Evolutionary conservation across 2,797 vertebrate genomes (phyloP).

Genomic region (Sebastes minor): DNA sequence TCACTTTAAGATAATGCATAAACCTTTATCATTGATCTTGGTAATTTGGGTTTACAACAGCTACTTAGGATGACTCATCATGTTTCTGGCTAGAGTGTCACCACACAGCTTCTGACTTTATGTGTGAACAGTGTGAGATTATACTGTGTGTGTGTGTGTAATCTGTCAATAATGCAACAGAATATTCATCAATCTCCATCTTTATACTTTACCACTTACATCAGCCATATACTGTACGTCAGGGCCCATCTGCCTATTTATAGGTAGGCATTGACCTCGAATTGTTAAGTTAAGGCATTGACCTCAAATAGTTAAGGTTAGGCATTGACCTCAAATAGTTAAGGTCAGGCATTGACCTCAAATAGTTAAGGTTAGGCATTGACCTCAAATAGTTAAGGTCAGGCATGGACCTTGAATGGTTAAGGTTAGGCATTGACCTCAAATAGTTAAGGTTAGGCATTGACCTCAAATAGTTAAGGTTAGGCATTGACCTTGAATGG

Average conservation of each 20-base stretch:
- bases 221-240: too few species aligned
- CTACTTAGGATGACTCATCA: constrained; percentile 2
- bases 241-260: not conserved
- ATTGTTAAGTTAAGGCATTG: too few species aligned
- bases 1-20: not conserved
- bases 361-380: too few species aligned
- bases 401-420: too few species aligned
- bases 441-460: rapidly evolving
- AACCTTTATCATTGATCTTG: not conserved
- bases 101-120: not conserved
- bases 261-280: too few species aligned
- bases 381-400: rapidly evolving
- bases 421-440: too few species aligned
- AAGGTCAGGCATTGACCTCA: too few species aligned
- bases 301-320: too few species aligned
- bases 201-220: not conserved
- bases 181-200: not conserved
- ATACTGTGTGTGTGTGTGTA: not conserved
- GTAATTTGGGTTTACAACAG: not conserved
- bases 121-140: not conserved
- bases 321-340: too few species aligned
- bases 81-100: not conserved
- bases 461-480: too few species aligned
- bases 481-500: too few species aligned
- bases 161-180: not conserved